Percentiles rank a stretch among this genome's conserved stretches.
phyloP scores from a whole-genome alignment of 2,888 invertebrate genomes.

The Sussaba pulchella region DNA sequence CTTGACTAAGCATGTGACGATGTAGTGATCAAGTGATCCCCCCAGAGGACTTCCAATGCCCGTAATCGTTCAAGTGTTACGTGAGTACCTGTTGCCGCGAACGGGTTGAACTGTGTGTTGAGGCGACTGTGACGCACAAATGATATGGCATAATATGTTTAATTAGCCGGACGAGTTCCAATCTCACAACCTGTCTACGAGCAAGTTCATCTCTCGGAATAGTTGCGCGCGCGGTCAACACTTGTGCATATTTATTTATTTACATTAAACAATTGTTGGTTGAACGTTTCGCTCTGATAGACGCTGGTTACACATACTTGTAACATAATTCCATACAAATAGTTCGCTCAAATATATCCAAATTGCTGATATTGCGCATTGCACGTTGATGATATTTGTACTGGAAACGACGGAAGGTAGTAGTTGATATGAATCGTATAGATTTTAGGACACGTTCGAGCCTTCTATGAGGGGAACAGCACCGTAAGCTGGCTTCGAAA shows the following conservation, averaged over 20 bases:
- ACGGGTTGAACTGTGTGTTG: no score
- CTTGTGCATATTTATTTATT: constrained; percentile 41
- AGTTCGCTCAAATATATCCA: constrained; percentile 7
- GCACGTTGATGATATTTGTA: neutral
- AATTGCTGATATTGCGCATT: neutral
- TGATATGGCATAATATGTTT: constrained; percentile 48
- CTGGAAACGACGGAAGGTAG: neutral
- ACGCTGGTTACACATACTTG: neutral
- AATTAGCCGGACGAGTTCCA: constrained; percentile 53
- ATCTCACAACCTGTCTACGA: constrained; percentile 50
- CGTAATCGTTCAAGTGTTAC: neutral
- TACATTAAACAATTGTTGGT: constrained; percentile 30
- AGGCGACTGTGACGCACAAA: constrained; percentile 46
- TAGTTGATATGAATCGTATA: neutral
- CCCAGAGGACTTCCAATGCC: constrained; percentile 31
- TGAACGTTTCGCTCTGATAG: constrained; percentile 18
- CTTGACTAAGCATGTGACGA: constrained; percentile 28
- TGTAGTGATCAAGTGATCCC: constrained; percentile 30
- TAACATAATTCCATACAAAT: constrained; percentile 17
- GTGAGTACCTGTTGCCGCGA: constrained; percentile 24
- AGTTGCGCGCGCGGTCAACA: constrained; percentile 39
- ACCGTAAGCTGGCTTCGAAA: constrained; percentile 19
- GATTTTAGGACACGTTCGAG: constrained; percentile 41
- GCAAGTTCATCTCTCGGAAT: constrained; percentile 47
- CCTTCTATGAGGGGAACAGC: constrained; percentile 5